Base-by-base conservation (phyloP, 2,888 invertebrate species). In the Thera obeliscata region DNA sequence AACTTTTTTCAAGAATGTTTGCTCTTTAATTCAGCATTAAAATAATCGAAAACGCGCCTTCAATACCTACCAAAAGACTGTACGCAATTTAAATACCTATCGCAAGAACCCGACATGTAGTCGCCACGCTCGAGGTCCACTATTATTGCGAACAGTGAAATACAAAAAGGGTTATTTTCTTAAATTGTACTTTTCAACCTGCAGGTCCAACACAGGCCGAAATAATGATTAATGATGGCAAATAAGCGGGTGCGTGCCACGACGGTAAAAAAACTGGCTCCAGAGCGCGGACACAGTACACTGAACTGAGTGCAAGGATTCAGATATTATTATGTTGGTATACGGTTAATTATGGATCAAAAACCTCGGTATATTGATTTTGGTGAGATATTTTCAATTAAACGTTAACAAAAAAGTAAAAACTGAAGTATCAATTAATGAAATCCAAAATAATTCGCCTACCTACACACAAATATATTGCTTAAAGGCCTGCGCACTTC, bases 161-260 rank as follows among this genome's bases (percentile, higher is more conserved):
- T 60, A 69, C 63, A 66, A 68, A 66, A 69, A 61, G 69, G 66
- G 90, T 92, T 91, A 91, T 91, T 92, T 89, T 90, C 88, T 89
- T 84, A 91, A 91, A 90, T 90, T 87, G 55, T 60, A 50, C 33
- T 43, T 46, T 33, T 56, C 61, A 61, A 61, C 61, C 55, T 61
- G 36, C 88, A 83, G 87, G 85, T 80, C 86, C 85, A 84, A 79
- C 79, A 83, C 83, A 86, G 87, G 84, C 87, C 90, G 86, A 91
- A 92, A 92, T 93, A 90, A 93, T 94, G 94, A 94, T 94, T 94
- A 91, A 94, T 94, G 94, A 89, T 91, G 81, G 85, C 87, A 94
- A 94, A 94, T 94, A 94, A 94, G 92, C 94, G 93, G 94, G 90
- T 94, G 89, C 86, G 87, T 79, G 81, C 80, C 65, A 76, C 78